Base-by-base conservation (phyloP, 2,888 invertebrate species). In the Seira ritae region DNA sequence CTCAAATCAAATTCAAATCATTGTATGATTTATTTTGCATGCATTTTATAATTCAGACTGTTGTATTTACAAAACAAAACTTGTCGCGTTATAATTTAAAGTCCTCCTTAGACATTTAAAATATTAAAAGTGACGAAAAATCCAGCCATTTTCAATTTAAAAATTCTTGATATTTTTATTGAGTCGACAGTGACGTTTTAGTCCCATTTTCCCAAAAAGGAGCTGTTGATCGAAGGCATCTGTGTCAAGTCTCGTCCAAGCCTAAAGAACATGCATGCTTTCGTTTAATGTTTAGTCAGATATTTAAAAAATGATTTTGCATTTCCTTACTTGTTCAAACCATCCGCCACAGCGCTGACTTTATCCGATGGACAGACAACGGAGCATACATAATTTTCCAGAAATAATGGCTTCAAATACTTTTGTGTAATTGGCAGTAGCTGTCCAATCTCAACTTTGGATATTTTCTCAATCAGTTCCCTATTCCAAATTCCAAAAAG, bases 301-400 rank as follows among this genome's bases (percentile, higher is more conserved):
- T 17, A 72, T 10, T 71, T 60, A 66, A 23, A 23, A 19, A n/a
- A 62, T 42, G 8, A 1, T 1, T 20, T 66, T 22, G 50, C 20
- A 60, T 46, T 70, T 23, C n/a, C 92, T 92, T 90, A 95, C 95
- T 93, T 93, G 89, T 93, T 92, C 89, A 96, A 94, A 4, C 93
- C 94, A 12, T 92, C 91, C 65, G 93, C 92, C 87, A 95, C 91
- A 90, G 95, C 94, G 19, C 92, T 91, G 70, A 94, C 94, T 91
- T 96, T 96, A 82, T 94, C 92, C 12, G 96, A 95, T 90, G 95
- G 95, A 90, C 96, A 96, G 37, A 95, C 95, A 86, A 96, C 91
- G 19, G 94, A 93, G n/a, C 95, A 93, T 89, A 93, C 93, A 72
- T 93, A 92, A 81, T 91, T 90, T 15, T 91, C 90, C 0, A 93